phyloP scores from a whole-genome alignment of 2,113 vertebrate species.

The Gorsachius goisagi region DNA sequence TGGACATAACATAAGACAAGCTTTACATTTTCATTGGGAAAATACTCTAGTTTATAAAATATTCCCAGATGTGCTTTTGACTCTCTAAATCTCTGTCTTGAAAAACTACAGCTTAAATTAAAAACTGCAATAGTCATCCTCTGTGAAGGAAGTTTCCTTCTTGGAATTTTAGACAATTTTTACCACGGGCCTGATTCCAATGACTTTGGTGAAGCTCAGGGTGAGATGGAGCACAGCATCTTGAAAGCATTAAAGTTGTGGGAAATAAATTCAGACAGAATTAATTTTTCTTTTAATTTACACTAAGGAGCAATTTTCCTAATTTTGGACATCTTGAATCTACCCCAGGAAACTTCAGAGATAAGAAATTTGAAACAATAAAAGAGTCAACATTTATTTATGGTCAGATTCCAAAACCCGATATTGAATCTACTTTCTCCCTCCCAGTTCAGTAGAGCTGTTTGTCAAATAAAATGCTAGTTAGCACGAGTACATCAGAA shows the following conservation, averaged over 20 bases:
- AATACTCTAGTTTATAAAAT: slow-evolving; percentile 68
- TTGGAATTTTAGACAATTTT: slow-evolving; percentile 38
- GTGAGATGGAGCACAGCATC: slow-evolving; percentile 3
- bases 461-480: background rate
- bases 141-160: slow-evolving; percentile 46
- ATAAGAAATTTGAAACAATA: slow-evolving; percentile 17
- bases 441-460: background rate
- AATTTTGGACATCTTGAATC: slow-evolving; percentile 15
- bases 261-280: slow-evolving; percentile 31
- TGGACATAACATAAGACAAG: slow-evolving; percentile 59
- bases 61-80: slow-evolving; percentile 72
- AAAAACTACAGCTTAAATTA: slow-evolving; percentile 65
- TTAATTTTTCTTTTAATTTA: slow-evolving; percentile 32
- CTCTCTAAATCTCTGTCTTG: slow-evolving; percentile 44
- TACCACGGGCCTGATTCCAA: slow-evolving; percentile 41
- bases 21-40: slow-evolving; percentile 69
- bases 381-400: background rate
- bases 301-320: background rate
- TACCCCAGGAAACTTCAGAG: slow-evolving; percentile 25
- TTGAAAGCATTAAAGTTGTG: slow-evolving; percentile 67
- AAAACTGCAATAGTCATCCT: slow-evolving; percentile 64
- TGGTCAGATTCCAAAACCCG: background rate
- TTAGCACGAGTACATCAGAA: background rate
- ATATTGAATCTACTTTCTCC: background rate
- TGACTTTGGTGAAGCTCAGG: background rate